Evolutionary conservation across 1,140 invertebrate species (phyloP), one percentile per base, ranked within the genome.

Genomic region (Drosophila parvula): DNA sequence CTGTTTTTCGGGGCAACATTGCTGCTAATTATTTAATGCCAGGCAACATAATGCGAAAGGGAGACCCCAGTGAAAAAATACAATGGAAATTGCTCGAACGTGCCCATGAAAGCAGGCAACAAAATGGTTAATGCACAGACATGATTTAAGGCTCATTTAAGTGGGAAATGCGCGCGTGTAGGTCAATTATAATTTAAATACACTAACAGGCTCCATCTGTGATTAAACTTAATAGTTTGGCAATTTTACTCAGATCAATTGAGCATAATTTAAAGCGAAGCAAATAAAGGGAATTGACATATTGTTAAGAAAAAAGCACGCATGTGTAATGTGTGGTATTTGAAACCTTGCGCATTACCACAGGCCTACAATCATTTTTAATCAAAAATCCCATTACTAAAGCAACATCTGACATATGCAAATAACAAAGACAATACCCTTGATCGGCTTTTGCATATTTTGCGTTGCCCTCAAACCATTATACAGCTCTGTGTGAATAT

Each of bases 1-100:
- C 82, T 74, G 78, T 78, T 85, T 85, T 67, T 67, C 81, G 36
- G 36, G 47, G 45, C 68, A 74, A 58, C 74, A 78, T 60, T 74
- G 60, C 60, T 48, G 59, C 56, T 76, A 85, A 85, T 85, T 85
- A 70, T 85, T 86, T 73, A 79, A 81, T 71, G 59, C 41, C 47
- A 64, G 40, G 65, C 77, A 48, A 36, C 43, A 44, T 47, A 38
- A 18, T 36, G 41, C 44, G 30, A 47, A 44, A 57, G 34, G 28
- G 40, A 22, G 44, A 12, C 48, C 47, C 40, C 48, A 61, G 38
- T 16, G 22, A 69, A 74, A 38, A 47, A 69, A 38, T 40, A 48
- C 11, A 18, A 16, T 59, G 16, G 14, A 73, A 69, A 38, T 34
- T 16, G 22, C 38, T 18, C 7, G 28, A 75, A 53, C 40, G 47